Base-by-base conservation (phyloP, 2,113 vertebrate species). In the Cichladusa arquata region DNA sequence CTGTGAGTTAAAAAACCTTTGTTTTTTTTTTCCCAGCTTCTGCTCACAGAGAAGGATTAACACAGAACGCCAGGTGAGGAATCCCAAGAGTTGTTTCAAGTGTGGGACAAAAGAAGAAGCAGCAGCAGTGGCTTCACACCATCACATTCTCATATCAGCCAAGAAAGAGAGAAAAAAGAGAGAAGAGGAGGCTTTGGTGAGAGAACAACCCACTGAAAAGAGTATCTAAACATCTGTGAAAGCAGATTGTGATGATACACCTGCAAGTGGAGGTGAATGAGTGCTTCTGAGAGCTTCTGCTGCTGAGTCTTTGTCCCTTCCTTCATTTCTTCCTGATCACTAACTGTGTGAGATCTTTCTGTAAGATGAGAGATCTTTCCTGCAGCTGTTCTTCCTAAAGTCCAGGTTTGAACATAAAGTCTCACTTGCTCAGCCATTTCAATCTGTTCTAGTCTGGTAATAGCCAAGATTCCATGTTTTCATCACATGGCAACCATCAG, bases 1-100 rank as follows among this genome's bases (percentile, higher is more conserved):
- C 12, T 84, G 73, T 80, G 62, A 82, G 48, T 76, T 42, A 90
- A 90, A 71, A 47, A 48, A 19, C 5, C 6, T 81, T 26, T 42
- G 14, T 11, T 96, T 88, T 48, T 36, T 36, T 96, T 97, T 74
- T 95, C 79, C 19, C 93, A 98, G 98, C 93, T 86, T 95, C 96
- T 82, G 69, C 73, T 91, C 38, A 1, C 76, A 91, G 83, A 93
- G 91, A 97, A 92, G 90, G 93, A 96, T 96, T 93, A 91, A 73
- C 66, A 57, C 25, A 71, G 45, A 86, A 56, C 57, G 60, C 38
- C 2, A 42, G 92, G 78, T 93, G 95, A 97, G 82, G 91, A 95
- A 83, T 80, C n/a, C 38, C 14, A 2, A 16, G 36, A 61, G 7
- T 64, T 34, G 28, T 93, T 80, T 90, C 51, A 81, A 51, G 62